Conservation (phyloP, 2,113 vertebrate genomes). For the Lophochroa leadbeateri region DNA sequence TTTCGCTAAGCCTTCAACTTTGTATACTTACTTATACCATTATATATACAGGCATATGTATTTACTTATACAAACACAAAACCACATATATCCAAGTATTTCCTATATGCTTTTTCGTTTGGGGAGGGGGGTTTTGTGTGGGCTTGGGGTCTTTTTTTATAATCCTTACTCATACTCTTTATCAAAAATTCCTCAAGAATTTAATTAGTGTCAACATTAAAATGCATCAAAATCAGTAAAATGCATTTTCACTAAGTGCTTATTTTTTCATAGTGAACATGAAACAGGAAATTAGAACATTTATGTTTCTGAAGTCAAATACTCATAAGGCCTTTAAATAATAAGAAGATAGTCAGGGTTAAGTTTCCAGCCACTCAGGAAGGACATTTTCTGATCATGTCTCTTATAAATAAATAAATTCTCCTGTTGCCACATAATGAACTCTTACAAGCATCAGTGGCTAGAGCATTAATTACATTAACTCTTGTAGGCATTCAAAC, state of each 20-base stretch:
- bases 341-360: not conserved
- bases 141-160: not conserved
- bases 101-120: not conserved
- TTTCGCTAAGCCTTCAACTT: not conserved
- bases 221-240: not conserved
- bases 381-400: not conserved
- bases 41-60: not conserved
- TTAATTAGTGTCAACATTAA: not conserved
- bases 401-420: conserved; percentile 32
- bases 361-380: not conserved
- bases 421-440: not conserved
- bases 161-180: not conserved
- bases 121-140: not conserved
- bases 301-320: not conserved
- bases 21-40: not conserved
- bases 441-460: not conserved
- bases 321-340: not conserved
- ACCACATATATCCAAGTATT: accelerated
- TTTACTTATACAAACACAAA: not conserved
- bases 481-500: not conserved
- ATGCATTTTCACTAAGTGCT: not conserved
- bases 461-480: conserved; percentile 29
- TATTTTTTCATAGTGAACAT: not conserved
- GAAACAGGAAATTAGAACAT: not conserved
- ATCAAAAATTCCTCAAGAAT: not conserved